These are phyloP conservation scores for Halcyon chelicuti DNA, from an alignment of 2,797 vertebrate genomes.

Conservation along the genomic window DNA sequence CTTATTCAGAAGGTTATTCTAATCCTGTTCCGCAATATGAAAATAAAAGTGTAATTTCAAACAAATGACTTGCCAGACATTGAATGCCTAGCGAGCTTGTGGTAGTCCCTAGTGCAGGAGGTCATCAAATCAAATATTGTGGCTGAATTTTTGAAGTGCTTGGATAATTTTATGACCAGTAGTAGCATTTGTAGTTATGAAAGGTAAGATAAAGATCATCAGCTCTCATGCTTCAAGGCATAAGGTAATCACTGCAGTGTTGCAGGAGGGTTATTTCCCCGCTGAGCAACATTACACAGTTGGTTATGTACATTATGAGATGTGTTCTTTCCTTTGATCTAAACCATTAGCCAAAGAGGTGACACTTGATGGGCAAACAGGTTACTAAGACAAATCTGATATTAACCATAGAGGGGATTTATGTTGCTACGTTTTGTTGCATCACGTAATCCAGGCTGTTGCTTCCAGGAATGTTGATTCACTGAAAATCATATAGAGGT, in stretches of 20 bases:
- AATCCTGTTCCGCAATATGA: not conserved
- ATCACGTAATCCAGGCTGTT: not conserved
- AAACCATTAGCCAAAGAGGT: slow-evolving; percentile 47
- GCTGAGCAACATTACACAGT: slow-evolving; percentile 36
- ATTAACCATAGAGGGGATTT: not conserved
- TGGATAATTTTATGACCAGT: slow-evolving; percentile 71
- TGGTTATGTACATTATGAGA: slow-evolving; percentile 60
- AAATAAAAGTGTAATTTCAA: slow-evolving; percentile 47
- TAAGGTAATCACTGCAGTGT: slow-evolving; percentile 64
- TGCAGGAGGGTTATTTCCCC: slow-evolving; percentile 22
- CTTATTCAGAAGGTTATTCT: slow-evolving; percentile 36
- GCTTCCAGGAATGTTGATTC: not conserved
- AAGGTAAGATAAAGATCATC: slow-evolving; percentile 73
- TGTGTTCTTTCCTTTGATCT: slow-evolving; percentile 29
- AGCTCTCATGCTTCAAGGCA: slow-evolving; percentile 64
- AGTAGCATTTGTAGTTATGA: slow-evolving; percentile 66
- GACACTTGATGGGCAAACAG: slow-evolving; percentile 14
- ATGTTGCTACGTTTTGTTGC: not conserved
- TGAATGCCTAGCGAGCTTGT: not conserved
- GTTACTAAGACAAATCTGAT: not conserved
- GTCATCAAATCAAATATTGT: slow-evolving; percentile 65
- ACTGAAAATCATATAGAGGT: not conserved
- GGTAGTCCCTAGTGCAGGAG: slow-evolving; percentile 3
- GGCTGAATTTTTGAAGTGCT: slow-evolving; percentile 68
- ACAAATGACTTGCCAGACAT: slow-evolving; percentile 9